Evolutionary conservation across 2,113 vertebrate genomes (phyloP), one percentile per base, ranked within the genome.

Genomic region (Onychorhynchus coronatus): DNA sequence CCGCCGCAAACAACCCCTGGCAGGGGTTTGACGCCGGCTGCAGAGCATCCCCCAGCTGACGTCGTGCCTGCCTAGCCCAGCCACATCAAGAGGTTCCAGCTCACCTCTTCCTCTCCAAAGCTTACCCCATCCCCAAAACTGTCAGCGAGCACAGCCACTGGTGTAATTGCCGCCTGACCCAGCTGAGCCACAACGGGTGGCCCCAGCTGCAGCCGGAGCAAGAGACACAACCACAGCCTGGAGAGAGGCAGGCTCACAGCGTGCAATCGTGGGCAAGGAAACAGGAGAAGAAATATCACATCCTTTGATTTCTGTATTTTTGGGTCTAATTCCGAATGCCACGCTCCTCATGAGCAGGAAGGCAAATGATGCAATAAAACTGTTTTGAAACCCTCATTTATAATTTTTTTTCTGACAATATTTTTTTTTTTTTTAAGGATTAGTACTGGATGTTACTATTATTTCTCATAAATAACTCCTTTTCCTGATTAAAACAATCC

Each of bases 301-400:
- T 41, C 84, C 96, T 92, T 92, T 78, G 50, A 89, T 81, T 89
- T 37, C 85, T 94, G 39, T 31, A n/a, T 85, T 96, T 94, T 85
- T 75, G 52, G 23, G n/a, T 80, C 67, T 79, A 46, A 73, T 62
- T 88, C 81, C 66, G 72, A 76, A 55, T 8, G 14, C 33, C 46
- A 6, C 2, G 46, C 35, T 92, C 58, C 67, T 88, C 46, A 1
- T 67, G 65, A 88, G 28, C 89, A 91, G 80, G 67, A 95, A 83
- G 59, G 82, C 89, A 85, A 95, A 49, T 73, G 55, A 88, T 66
- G 85, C 78, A 89, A 79, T 71, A 73, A 79, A 85, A 59, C 33
- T 62, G 50, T 82, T 96, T 93, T 77, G 88, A 88, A 96, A 79
- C 76, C 31, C 4, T 5, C 75, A 85, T 72, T 94, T 91, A 75